phyloP scores from a whole-genome alignment of 2,888 invertebrate species.

The Coelopa pilipes region DNA sequence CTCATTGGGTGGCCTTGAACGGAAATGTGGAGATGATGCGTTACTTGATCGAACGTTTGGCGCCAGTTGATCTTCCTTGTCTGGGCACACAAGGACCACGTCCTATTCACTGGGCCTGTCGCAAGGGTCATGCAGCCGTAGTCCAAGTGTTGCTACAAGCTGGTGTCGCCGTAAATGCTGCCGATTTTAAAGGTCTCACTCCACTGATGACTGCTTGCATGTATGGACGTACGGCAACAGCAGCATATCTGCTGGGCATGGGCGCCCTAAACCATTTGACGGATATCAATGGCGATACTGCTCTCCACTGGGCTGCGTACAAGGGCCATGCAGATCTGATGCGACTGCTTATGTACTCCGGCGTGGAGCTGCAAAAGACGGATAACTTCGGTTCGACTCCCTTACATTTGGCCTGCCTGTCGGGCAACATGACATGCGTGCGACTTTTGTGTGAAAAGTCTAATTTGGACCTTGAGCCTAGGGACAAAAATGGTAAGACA shows the following conservation, averaged over 20 bases:
- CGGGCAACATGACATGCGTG: conserved; percentile 88
- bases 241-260: conserved; percentile 89
- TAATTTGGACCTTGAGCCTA: conserved; percentile 85
- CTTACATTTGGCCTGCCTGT: conserved; percentile 87
- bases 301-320: conserved; percentile 94
- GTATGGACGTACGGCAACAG: conserved; percentile 91
- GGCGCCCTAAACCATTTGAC: conserved; percentile 86
- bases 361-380: conserved; percentile 87
- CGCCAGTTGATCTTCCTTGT: conserved; percentile 87
- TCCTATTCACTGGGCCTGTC: conserved; percentile 94
- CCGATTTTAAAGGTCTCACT: conserved; percentile 87
- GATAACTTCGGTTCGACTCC: conserved; percentile 95
- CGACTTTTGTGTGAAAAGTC: conserved; percentile 91
- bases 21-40: conserved; percentile 91
- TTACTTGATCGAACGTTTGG: conserved; percentile 84
- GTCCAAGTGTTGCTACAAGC: conserved; percentile 83
- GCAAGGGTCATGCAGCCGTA: conserved; percentile 90
- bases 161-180: conserved; percentile 88
- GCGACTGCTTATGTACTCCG: conserved; percentile 87
- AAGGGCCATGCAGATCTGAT: conserved; percentile 89
- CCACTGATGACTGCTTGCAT: conserved; percentile 93
- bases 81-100: conserved; percentile 84
- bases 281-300: conserved; percentile 93
- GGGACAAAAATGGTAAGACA: conserved; percentile 92
- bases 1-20: conserved; percentile 87